phyloP scores from a whole-genome alignment of 2,113 vertebrate genomes.

The Dascyllus trimaculatus region DNA sequence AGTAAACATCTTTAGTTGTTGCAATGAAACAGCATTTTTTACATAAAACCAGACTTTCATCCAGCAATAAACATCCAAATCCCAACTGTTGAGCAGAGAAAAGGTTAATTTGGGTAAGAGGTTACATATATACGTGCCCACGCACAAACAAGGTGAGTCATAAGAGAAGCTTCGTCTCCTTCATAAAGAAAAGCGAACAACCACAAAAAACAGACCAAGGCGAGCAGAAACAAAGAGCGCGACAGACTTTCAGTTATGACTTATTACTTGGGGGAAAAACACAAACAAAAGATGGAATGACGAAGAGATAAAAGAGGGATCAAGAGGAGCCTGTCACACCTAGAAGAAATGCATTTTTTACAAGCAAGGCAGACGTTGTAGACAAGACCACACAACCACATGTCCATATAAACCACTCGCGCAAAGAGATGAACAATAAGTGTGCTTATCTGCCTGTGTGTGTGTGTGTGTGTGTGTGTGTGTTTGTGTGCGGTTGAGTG shows the following conservation, averaged over 20 bases:
- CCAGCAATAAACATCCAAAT: background rate
- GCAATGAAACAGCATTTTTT: background rate
- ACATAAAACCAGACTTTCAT: background rate
- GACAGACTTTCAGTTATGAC: conserved; percentile 45
- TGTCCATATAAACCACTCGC: conserved; percentile 7
- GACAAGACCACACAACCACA: conserved; percentile 51
- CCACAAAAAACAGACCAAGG: conserved; percentile 37
- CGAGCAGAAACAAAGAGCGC: conserved; percentile 34
- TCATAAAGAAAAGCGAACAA: conserved; percentile 13
- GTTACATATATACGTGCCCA: conserved; percentile 6
- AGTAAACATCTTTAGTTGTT: background rate
- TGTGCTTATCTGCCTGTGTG: conserved; percentile 21
- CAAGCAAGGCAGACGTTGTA: conserved; percentile 9
- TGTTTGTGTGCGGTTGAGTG: conserved; percentile 66
- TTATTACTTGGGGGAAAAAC: conserved; percentile 54
- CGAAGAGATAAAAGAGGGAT: conserved; percentile 47
- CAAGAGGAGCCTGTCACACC: conserved; percentile 43
- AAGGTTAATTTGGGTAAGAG: conserved; percentile 1
- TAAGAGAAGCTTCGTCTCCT: conserved; percentile 21
- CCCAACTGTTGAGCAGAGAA: conserved; percentile 3
- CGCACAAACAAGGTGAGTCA: conserved; percentile 49
- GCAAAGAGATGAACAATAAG: conserved; percentile 47
- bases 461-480: conserved; percentile 12
- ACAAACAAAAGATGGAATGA: conserved; percentile 54
- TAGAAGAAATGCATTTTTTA: conserved; percentile 29